These are phyloP conservation scores for Todiramphus chloris DNA, from an alignment of 2,113 vertebrate species.

Conservation along the genomic window DNA sequence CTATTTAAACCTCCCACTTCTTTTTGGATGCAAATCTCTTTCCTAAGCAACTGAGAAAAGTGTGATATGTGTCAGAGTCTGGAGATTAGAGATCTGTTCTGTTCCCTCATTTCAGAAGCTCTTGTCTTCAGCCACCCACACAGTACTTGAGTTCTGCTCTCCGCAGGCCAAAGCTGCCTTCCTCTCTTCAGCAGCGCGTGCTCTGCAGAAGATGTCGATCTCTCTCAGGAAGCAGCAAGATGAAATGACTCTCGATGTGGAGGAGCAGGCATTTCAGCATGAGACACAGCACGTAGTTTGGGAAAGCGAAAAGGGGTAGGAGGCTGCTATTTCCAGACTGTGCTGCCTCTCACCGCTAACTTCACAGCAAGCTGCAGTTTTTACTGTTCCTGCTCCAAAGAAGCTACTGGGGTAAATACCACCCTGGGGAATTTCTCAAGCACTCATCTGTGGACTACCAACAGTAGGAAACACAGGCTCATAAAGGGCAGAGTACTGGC, in stretches of 20 bases:
- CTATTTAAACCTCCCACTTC: conserved; percentile 67
- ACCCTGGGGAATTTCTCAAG: conserved; percentile 1
- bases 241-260: conserved; percentile 33
- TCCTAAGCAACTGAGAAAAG: conserved; percentile 72
- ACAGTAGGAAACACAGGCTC: not conserved
- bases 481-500: not conserved
- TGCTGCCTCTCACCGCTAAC: conserved; percentile 9
- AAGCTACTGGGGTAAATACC: conserved; percentile 25
- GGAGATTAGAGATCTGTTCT: conserved; percentile 72
- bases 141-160: conserved; percentile 63
- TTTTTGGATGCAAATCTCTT: conserved; percentile 66
- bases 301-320: conserved; percentile 60
- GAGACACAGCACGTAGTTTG: conserved; percentile 55
- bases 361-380: not conserved
- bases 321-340: conserved; percentile 53
- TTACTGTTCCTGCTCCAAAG: conserved; percentile 22
- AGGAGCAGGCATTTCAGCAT: conserved; percentile 52
- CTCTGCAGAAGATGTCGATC: conserved; percentile 53
- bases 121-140: conserved; percentile 66
- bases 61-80: conserved; percentile 68
- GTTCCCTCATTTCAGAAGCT: conserved; percentile 64
- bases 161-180: conserved; percentile 60
- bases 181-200: conserved; percentile 1
- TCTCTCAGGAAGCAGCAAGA: conserved; percentile 45
- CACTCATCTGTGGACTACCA: conserved; percentile 1